A percentile compares a stretch with the other conserved stretches of the same genome.
phyloP scores from a whole-genome alignment of 2,888 invertebrate species.

The Sarcophaga subvicina region DNA sequence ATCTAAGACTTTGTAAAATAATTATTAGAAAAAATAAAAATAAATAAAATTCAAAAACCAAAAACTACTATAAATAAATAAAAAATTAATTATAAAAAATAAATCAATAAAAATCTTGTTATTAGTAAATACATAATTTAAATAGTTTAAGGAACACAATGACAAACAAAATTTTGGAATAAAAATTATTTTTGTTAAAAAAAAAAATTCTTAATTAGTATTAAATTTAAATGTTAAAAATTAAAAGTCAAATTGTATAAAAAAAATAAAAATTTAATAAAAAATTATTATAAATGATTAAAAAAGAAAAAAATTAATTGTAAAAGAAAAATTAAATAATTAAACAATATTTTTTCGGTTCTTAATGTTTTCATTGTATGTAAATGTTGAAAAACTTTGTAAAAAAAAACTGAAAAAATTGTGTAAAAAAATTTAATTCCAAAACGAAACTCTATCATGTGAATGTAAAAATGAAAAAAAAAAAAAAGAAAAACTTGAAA shows the following conservation, averaged over 20 bases:
- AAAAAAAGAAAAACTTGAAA: not conserved
- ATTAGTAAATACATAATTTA: too few relatives aligned
- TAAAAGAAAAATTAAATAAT: not conserved
- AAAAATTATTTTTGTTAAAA: slow-evolving; percentile 16
- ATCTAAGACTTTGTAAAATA: slow-evolving; percentile 59
- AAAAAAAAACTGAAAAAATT: slow-evolving; percentile 19
- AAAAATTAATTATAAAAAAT: slow-evolving; percentile 11
- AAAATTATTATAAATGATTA: slow-evolving; percentile 9
- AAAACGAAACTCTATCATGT: slow-evolving; percentile 42
- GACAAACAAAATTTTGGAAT: slow-evolving; percentile 21
- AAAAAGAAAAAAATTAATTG: not conserved
- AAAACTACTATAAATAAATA: slow-evolving; percentile 21
- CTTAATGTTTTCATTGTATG: slow-evolving; percentile 24
- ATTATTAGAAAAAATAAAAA: not conserved
- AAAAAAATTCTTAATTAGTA: too few relatives aligned
- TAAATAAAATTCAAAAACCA: not conserved
- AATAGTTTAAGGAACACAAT: not conserved
- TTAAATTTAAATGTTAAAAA: not conserved
- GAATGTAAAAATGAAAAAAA: slow-evolving; percentile 40
- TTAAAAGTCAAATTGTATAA: not conserved
- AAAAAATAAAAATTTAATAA: slow-evolving; percentile 1
- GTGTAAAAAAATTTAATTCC: slow-evolving; percentile 22
- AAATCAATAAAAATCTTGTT: too few relatives aligned
- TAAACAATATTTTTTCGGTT: not conserved
- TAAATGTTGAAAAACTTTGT: slow-evolving; percentile 27